These are phyloP conservation scores for Pollenia labialis DNA, from an alignment of 2,888 invertebrate genomes.

Conservation along the genomic window DNA sequence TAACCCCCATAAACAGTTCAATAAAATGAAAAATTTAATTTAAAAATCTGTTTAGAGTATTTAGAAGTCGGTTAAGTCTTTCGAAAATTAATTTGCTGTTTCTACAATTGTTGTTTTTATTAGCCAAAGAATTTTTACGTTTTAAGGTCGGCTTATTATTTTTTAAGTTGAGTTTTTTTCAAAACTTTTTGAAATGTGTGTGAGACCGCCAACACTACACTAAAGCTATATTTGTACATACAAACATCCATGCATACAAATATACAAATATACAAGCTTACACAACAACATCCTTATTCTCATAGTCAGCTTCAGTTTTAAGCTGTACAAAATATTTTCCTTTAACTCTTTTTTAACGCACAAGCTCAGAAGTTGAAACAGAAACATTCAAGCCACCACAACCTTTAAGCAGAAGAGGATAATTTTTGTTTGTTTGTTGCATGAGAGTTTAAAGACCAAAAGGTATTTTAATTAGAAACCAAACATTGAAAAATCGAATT, in stretches of 20 bases:
- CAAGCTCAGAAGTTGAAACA: slow-evolving; percentile 6
- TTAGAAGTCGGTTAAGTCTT: neutral
- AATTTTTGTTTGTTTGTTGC: neutral
- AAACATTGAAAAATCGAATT: slow-evolving; percentile 71
- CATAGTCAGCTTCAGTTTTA: slow-evolving; percentile 8
- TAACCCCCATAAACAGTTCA: too few species aligned
- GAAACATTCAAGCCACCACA: slow-evolving; percentile 5
- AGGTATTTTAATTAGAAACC: slow-evolving; percentile 75
- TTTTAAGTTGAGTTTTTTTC: slow-evolving; percentile 35
- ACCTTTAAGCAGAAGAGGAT: neutral
- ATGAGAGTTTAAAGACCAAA: slow-evolving; percentile 45
- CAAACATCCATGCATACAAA: neutral
- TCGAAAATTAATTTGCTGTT: slow-evolving; percentile 1
- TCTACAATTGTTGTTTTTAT: slow-evolving; percentile 8
- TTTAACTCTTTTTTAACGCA: slow-evolving; percentile 37
- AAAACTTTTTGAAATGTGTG: slow-evolving; percentile 45
- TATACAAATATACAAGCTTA: neutral
- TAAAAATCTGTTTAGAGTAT: neutral
- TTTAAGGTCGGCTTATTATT: slow-evolving; percentile 60
- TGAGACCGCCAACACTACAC: slow-evolving; percentile 54
- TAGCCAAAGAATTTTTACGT: slow-evolving; percentile 42
- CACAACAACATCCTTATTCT: slow-evolving; percentile 12
- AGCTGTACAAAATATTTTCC: slow-evolving; percentile 50
- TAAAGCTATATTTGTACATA: neutral
- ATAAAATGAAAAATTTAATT: neutral